Evolutionary conservation across 2,888 invertebrate species (phyloP).

Genomic region (Tortricodes alternella): DNA sequence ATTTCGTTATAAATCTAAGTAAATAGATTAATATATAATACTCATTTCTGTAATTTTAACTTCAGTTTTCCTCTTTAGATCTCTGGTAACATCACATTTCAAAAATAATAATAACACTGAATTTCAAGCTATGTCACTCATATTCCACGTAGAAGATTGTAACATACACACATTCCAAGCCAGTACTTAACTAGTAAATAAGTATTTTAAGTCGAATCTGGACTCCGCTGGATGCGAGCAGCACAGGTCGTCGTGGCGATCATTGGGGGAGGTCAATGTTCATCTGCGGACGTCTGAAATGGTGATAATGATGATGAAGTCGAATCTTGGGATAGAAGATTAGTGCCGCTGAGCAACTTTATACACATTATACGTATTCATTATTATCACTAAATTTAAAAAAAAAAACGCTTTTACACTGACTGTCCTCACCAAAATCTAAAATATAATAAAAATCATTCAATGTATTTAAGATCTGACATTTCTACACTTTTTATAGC

Average conservation of each 20-base stretch:
- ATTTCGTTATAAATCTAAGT: conserved; percentile 29
- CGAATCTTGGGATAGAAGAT: no score
- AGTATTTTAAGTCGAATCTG: conserved; percentile 15
- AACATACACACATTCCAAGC: conserved; percentile 54
- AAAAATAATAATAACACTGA: neutral
- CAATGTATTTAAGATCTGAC: no score
- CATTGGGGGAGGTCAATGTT: no score
- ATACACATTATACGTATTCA: neutral
- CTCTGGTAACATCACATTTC: conserved; percentile 14
- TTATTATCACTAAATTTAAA: no score
- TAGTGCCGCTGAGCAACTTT: neutral
- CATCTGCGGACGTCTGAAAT: no score
- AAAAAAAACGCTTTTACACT: no score
- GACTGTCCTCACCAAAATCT: no score
- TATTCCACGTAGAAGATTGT: conserved; percentile 12
- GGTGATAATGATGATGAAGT: no score
- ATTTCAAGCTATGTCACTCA: neutral
- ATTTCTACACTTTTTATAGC: no score
- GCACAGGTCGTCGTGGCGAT: no score
- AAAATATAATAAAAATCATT: no score
- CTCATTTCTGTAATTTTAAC: conserved; percentile 36
- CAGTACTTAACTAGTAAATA: conserved; percentile 70
- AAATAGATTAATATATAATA: conserved; percentile 36
- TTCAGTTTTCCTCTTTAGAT: conserved; percentile 3
- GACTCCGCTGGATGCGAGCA: no score